Evolutionary conservation across 2,888 invertebrate genomes (phyloP).

Genomic region (Agapostemon virescens): DNA sequence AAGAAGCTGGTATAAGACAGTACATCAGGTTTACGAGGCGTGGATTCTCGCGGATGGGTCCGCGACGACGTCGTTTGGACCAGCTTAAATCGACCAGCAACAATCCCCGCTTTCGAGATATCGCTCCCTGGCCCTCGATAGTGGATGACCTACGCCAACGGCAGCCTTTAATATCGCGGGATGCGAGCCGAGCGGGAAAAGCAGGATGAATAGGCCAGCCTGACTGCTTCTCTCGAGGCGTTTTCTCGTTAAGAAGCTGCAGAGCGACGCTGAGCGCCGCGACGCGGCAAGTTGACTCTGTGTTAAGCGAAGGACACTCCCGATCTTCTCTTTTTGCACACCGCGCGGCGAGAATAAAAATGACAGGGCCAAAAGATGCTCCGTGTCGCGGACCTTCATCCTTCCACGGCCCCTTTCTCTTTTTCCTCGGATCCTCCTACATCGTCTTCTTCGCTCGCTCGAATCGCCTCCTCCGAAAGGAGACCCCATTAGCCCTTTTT

Average conservation of each 20-base stretch:
- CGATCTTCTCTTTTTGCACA: conserved; percentile 17
- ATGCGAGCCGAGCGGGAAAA: conserved; percentile 26
- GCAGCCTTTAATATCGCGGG: conserved; percentile 37
- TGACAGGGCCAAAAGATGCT: not conserved
- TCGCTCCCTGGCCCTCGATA: conserved; percentile 28
- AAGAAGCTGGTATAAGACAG: conserved; percentile 15
- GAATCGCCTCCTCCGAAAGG: too few species aligned
- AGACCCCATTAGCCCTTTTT: too few species aligned
- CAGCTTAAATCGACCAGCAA: conserved; percentile 18
- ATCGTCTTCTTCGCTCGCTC: too few species aligned
- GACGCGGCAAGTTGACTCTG: conserved; percentile 40
- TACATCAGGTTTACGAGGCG: conserved; percentile 40
- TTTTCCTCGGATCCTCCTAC: too few species aligned
- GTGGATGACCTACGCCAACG: conserved; percentile 33
- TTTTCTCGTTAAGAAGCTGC: conserved; percentile 61
- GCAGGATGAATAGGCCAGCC: conserved; percentile 56
- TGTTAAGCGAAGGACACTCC: conserved; percentile 42
- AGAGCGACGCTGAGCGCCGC: conserved; percentile 11
- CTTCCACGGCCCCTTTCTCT: too few species aligned
- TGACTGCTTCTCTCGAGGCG: conserved; percentile 21
- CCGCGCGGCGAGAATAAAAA: conserved; percentile 5
- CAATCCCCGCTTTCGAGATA: conserved; percentile 16
- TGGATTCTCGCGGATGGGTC: conserved; percentile 13
- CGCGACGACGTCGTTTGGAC: conserved; percentile 7
- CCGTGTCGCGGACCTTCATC: too few species aligned